phyloP scores from a whole-genome alignment of 2,888 invertebrate genomes.

The Phaedon cochleariae region DNA sequence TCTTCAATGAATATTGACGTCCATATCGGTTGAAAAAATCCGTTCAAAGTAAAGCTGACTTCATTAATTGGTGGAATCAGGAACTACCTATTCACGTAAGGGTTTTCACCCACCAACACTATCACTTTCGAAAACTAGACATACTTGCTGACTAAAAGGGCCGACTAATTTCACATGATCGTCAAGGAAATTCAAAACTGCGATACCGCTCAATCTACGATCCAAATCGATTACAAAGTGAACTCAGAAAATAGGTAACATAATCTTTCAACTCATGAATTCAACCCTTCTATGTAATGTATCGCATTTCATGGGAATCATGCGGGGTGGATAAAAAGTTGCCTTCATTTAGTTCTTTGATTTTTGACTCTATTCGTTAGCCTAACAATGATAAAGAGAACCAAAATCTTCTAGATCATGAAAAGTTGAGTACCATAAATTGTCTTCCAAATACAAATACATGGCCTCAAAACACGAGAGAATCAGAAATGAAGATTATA shows the following conservation, averaged over 20 bases:
- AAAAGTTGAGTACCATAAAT: too few relatives aligned
- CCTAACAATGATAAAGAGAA: too few relatives aligned
- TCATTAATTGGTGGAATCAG: not conserved
- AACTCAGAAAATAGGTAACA: not conserved
- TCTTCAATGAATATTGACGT: too few relatives aligned
- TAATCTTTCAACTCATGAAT: too few relatives aligned
- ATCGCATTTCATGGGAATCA: not conserved
- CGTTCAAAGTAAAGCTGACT: too few relatives aligned
- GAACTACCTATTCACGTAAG: not conserved
- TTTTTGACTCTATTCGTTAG: too few relatives aligned
- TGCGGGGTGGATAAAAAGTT: not conserved
- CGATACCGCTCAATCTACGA: constrained; percentile 19
- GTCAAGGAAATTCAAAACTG: constrained; percentile 4
- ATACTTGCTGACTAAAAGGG: not conserved
- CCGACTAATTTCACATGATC: constrained; percentile 4
- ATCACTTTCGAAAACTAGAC: not conserved
- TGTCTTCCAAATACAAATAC: too few relatives aligned
- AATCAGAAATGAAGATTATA: too few relatives aligned
- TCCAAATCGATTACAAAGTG: constrained; percentile 18
- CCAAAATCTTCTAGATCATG: too few relatives aligned
- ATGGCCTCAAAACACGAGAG: too few relatives aligned
- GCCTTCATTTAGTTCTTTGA: too few relatives aligned
- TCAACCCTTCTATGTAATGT: not conserved
- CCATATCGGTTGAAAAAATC: too few relatives aligned
- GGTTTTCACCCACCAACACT: not conserved